Evolutionary conservation across 2,113 vertebrate species (phyloP), one percentile per base, ranked within the genome.

Genomic region (Myanophis thanlyinensis): DNA sequence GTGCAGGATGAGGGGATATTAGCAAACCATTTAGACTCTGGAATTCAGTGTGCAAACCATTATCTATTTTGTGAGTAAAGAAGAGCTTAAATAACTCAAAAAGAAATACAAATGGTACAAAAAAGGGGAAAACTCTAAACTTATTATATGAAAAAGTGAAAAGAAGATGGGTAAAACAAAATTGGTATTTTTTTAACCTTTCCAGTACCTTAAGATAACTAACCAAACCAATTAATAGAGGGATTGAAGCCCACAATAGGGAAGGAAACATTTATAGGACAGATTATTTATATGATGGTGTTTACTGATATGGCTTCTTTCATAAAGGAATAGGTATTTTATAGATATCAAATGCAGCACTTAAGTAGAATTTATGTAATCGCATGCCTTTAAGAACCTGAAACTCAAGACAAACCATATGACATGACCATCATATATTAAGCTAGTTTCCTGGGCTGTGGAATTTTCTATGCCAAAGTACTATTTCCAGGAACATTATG

Each of bases 41-140:
- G 3, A 4, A 0, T 0, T 15, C 48, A 10, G 54, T 54, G 20
- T 35, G 12, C 47, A 27, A 4, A 53, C 22, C 10, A 13, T 49
- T 48, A 30, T 48, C 25, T 3, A 13, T 84, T 89, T 47, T n/a
- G 4, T n/a, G 35, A 9, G 9, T 67, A 85, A 4, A 4, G 27
- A 5, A 40, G 44, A 27, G 15, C 22, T 67, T 67, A 15, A 67
- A 48, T 2, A 30, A 4, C 13, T 11, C 0, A 5, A 90, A 40
- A 85, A 73, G 25, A 89, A 30, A 27, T 46, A n/a, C 8, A 35
- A 89, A 47, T 15, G 46, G 30, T 89, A 59, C 3, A 59, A n/a
- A n/a, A 67, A 67, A 62, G 27, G 47, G 44, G 85, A n/a, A 22
- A 54, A 49, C 15, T 15, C n/a, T 4, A 2, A 89, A 11, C 2